Evolutionary conservation across 2,888 invertebrate species (phyloP), one percentile per base, ranked within the genome.

Genomic region (Acheta domesticus): DNA sequence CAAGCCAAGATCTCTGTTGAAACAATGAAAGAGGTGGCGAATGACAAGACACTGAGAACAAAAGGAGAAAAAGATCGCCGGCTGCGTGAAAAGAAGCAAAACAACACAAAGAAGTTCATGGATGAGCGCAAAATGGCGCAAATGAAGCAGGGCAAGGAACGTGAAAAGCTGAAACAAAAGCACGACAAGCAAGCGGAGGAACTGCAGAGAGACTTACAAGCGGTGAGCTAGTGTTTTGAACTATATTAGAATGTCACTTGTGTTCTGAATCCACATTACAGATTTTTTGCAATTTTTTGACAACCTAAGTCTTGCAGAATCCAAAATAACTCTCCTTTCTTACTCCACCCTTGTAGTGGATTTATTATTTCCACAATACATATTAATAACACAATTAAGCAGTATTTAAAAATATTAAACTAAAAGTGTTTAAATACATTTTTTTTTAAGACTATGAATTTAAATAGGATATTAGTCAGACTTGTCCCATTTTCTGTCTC

Each of bases 1-100:
- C 99, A 99, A 88, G 97, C 98, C 8, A 98, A 97, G 89, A 92
- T 95, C 84, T 98, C 98, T 78, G 96, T 99, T 84, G 99, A 99
- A 87, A 98, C 98, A 23, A 96, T 96, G 86, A 96, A 96, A 88
- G 96, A 96, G 86, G 97, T 99, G 76, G 93, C 94, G 86, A 96
- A 95, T 87, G 99, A 99, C 87, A 99, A 99, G 88, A 95, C 96
- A 0, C 90, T 99, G 80, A 94, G 98, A 87, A 98, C 98, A 80
- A 97, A 99, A 85, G 97, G 96, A 81, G 99, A 99, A 87, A 96
- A 97, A 84, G 99, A 99, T 86, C 91, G 98, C 75, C 91, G 98
- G 76, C 90, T 98, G 80, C 90, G 96, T 49, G 97, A 99, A 87
- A 96, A 98, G 87, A 97, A 98, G 85, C 97, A 98, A 86, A 98